Percentiles rank a stretch among this genome's conserved stretches.
These are phyloP conservation scores for Teinopalpus imperialis DNA, from an alignment of 2,888 invertebrate genomes.

Conservation along the genomic window DNA sequence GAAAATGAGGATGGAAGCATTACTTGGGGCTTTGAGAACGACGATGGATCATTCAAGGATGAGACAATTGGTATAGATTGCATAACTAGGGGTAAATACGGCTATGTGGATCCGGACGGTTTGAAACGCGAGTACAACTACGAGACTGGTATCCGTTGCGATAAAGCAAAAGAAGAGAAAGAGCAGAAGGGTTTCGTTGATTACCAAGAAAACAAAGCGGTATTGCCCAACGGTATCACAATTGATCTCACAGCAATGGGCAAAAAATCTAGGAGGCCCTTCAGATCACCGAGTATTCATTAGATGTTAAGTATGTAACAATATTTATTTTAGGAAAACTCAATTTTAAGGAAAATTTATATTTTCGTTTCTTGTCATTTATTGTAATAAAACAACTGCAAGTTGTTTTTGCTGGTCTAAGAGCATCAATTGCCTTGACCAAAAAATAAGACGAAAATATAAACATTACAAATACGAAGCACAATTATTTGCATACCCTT, in stretches of 20 bases:
- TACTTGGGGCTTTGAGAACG: constrained; percentile 94
- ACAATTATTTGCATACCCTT: not conserved
- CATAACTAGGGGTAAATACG: constrained; percentile 89
- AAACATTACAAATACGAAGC: constrained; percentile 26
- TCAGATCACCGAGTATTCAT: constrained; percentile 74
- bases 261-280: constrained; percentile 87
- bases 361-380: constrained; percentile 59
- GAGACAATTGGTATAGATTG: constrained; percentile 91
- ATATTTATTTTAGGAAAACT: constrained; percentile 74
- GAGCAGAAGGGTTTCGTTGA: constrained; percentile 86
- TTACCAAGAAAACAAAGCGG: constrained; percentile 88
- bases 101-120: constrained; percentile 92
- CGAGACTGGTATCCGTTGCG: constrained; percentile 89
- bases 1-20: constrained; percentile 92
- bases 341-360: constrained; percentile 59
- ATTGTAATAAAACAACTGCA: constrained; percentile 43
- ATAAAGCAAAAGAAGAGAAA: constrained; percentile 78
- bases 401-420: constrained; percentile 36
- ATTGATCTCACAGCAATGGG: constrained; percentile 87
- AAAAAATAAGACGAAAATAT: constrained; percentile 47
- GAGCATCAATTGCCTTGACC: constrained; percentile 43
- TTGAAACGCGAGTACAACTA: constrained; percentile 91
- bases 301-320: constrained; percentile 53
- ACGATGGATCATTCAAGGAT: constrained; percentile 93
- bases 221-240: constrained; percentile 87